A percentile compares a stretch with the other conserved stretches of the same genome.
Evolutionary conservation across 1,140 invertebrate species (phyloP).

Genomic region (Oryzaephilus surinamensis): DNA sequence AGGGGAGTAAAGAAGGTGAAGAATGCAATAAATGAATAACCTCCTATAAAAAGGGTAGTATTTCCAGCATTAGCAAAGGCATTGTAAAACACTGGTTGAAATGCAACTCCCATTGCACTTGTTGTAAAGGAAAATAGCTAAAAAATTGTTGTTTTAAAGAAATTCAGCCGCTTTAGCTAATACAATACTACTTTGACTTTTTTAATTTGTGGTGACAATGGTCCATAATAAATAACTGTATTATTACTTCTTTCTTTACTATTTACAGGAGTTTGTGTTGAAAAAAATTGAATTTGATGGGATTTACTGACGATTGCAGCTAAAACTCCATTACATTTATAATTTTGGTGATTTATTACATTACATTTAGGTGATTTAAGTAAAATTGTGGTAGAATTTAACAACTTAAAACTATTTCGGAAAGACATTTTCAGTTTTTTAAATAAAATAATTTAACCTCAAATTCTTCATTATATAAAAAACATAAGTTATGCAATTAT

Average conservation of each 20-base stretch:
- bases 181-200: slow-evolving; percentile 48
- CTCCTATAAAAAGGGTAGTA: slow-evolving; percentile 44
- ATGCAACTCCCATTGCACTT: slow-evolving; percentile 52
- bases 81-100: slow-evolving; percentile 62
- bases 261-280: too few relatives aligned
- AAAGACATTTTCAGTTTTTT: too few relatives aligned
- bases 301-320: background rate
- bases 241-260: slow-evolving; percentile 3
- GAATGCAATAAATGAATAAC: slow-evolving; percentile 58
- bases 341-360: too few relatives aligned
- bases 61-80: slow-evolving; percentile 46
- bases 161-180: slow-evolving; percentile 3
- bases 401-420: too few relatives aligned
- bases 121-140: slow-evolving; percentile 64
- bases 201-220: slow-evolving; percentile 53
- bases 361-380: too few relatives aligned
- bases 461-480: too few relatives aligned
- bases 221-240: slow-evolving; percentile 40
- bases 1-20: slow-evolving; percentile 76
- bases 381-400: too few relatives aligned
- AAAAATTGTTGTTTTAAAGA: slow-evolving; percentile 15
- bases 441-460: too few relatives aligned
- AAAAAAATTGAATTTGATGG: background rate
- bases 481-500: too few relatives aligned
- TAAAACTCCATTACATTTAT: too few relatives aligned